A percentile compares a stretch with the other conserved stretches of the same genome.
Conservation (phyloP, 2,888 invertebrate species). For the Eupithecia centaureata region DNA sequence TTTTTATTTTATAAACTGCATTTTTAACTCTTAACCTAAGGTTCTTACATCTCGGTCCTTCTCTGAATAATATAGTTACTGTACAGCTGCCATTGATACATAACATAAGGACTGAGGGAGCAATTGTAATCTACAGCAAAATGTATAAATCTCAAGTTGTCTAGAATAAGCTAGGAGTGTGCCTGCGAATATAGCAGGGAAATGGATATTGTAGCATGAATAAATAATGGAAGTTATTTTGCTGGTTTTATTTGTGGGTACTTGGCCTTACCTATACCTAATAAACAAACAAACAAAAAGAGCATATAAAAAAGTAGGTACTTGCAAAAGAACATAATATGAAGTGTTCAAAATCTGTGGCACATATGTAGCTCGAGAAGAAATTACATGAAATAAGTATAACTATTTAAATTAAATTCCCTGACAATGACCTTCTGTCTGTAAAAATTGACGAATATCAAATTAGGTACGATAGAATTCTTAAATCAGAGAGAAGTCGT, state of each 20-base stretch:
- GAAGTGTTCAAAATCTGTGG: too few relatives aligned
- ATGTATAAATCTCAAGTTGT: conserved; percentile 21
- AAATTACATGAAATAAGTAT: too few relatives aligned
- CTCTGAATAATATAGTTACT: neutral
- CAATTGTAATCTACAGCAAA: conserved; percentile 6
- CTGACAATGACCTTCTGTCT: too few relatives aligned
- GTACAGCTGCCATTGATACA: neutral
- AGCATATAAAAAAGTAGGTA: too few relatives aligned
- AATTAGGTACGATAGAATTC: too few relatives aligned
- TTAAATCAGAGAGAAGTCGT: too few relatives aligned
- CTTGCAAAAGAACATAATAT: too few relatives aligned
- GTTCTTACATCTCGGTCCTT: conserved; percentile 5
- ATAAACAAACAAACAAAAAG: too few relatives aligned
- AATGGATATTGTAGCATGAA: conserved; percentile 33
- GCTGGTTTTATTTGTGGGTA: conserved; percentile 3
- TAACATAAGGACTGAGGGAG: conserved; percentile 9
- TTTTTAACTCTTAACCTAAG: neutral
- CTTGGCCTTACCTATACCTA: too few relatives aligned
- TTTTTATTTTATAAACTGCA: neutral
- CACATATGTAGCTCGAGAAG: too few relatives aligned
- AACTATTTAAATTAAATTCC: too few relatives aligned
- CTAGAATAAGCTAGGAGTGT: conserved; percentile 20
- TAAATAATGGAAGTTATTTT: conserved; percentile 29
- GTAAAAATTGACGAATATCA: too few relatives aligned
- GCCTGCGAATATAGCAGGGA: conserved; percentile 28